Base-by-base conservation (phyloP, 2,113 vertebrate genomes). In the Eidolon helvum region DNA sequence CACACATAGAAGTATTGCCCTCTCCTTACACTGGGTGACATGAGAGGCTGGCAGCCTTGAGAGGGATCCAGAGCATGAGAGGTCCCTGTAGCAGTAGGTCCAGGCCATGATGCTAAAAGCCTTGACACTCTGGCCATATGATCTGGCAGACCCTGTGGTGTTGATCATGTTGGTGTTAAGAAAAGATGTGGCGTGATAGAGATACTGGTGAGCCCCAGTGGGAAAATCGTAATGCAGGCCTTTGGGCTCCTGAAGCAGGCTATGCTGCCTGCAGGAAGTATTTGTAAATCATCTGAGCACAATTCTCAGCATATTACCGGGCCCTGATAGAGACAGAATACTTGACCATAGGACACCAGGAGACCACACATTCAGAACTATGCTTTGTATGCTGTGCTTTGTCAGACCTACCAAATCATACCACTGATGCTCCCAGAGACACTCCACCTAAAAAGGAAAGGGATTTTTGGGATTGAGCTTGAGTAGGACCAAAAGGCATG, bases 281-380 rank as follows among this genome's bases (percentile, higher is more conserved):
- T 87, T 48, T 43, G 59, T 57, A 38, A 33, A 79, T 38, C 16
- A 10, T 66, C 26, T 19, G 61, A 50, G 80, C 69, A 53, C 14
- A 74, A 4, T 74, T 72, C 50, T 86, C 30, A 21, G n/a, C 33
- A 71, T 55, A 24, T 68, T 45, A 50, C 33, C 48, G 48, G 45
- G 26, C 33, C 74, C 87, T 53, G 24, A n/a, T 50, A 84, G 35
- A 94, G 66, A 90, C 22, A 69, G 53, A 66, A 92, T 30, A 40
- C 53, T 69, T 80, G 65, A 78, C 57, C 53, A 24, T 5, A 10
- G 9, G 30, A 83, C 35, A 45, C n/a, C 59, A 59, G 65, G 19
- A 50, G 16, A 88, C 30, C 48, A 61, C 12, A 71, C 15, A 69
- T 38, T 63, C 35, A 2, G 53, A 43, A 6, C 45, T 40, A 28